phyloP scores from a whole-genome alignment of 2,113 vertebrate genomes.

The Rhagologus leucostigma region DNA sequence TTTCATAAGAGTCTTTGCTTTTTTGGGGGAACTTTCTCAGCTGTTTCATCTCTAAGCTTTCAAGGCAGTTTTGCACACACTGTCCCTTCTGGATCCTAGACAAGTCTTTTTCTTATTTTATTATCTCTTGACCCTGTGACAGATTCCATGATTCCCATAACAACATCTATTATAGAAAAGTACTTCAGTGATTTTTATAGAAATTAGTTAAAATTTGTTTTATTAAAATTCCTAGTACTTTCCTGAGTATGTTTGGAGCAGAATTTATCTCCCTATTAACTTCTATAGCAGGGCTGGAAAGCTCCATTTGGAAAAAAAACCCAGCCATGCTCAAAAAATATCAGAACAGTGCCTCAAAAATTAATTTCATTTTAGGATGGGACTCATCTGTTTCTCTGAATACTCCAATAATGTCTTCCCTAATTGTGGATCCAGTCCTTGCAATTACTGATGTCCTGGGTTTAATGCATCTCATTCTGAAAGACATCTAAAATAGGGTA shows the following conservation, averaged over 20 bases:
- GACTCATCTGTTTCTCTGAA: not conserved
- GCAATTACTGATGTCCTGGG: not conserved
- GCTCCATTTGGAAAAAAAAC: not conserved
- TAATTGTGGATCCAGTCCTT: not conserved
- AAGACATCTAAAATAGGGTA: not conserved
- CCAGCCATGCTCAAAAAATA: not conserved
- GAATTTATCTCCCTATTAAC: not conserved
- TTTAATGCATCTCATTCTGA: not conserved
- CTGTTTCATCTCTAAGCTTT: not conserved
- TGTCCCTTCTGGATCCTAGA: not conserved
- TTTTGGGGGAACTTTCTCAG: rapidly evolving
- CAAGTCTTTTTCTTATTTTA: not conserved
- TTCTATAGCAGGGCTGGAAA: not conserved
- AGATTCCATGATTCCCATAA: not conserved
- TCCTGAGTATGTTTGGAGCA: not conserved
- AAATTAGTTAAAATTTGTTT: not conserved
- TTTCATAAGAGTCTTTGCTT: not conserved
- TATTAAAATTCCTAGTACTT: not conserved
- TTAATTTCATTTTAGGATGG: not conserved
- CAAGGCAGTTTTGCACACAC: not conserved
- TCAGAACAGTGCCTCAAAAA: not conserved
- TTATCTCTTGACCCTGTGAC: not conserved
- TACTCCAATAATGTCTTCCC: not conserved
- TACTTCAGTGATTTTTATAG: not conserved
- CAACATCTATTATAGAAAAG: not conserved